Percentiles rank a stretch among this genome's conserved stretches.
Evolutionary conservation across 2,797 vertebrate genomes (phyloP).

Genomic region (Pelodytes ibericus): DNA sequence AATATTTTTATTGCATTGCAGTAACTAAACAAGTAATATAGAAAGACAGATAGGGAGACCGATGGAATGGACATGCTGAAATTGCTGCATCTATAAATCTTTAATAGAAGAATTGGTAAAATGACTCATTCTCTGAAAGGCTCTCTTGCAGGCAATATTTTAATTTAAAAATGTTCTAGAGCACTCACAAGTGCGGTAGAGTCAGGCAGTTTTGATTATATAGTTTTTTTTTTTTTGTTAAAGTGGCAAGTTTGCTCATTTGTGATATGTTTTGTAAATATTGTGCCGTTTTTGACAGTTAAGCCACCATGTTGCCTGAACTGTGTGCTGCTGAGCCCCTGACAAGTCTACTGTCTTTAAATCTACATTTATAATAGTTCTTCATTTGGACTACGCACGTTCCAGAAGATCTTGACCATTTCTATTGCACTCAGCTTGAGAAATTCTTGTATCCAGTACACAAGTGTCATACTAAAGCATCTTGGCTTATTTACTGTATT

Average conservation of each 20-base stretch:
- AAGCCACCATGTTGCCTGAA: too few species aligned
- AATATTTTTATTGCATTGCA: slow-evolving; percentile 21
- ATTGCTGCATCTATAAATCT: background rate
- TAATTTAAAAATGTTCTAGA: slow-evolving; percentile 14
- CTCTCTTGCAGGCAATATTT: slow-evolving; percentile 6
- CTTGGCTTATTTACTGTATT: too few species aligned
- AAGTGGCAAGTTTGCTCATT: background rate
- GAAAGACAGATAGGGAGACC: background rate
- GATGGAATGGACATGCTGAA: background rate
- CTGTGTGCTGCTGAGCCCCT: background rate
- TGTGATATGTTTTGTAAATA: background rate
- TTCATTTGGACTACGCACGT: too few species aligned
- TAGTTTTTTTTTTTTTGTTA: background rate
- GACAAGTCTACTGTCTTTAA: background rate
- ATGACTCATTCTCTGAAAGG: background rate
- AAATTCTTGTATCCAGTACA: too few species aligned
- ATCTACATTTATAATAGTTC: background rate
- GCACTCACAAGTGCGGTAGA: background rate
- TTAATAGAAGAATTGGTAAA: slow-evolving; percentile 18
- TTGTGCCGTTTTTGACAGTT: background rate
- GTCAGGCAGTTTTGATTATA: background rate
- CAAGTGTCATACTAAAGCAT: too few species aligned
- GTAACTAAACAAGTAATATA: slow-evolving; percentile 9
- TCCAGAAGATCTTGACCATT: too few species aligned
- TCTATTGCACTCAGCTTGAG: too few species aligned